A percentile compares a stretch with the other conserved stretches of the same genome.
phyloP scores from a whole-genome alignment of 2,888 invertebrate species.

The Microplitis manilae region DNA sequence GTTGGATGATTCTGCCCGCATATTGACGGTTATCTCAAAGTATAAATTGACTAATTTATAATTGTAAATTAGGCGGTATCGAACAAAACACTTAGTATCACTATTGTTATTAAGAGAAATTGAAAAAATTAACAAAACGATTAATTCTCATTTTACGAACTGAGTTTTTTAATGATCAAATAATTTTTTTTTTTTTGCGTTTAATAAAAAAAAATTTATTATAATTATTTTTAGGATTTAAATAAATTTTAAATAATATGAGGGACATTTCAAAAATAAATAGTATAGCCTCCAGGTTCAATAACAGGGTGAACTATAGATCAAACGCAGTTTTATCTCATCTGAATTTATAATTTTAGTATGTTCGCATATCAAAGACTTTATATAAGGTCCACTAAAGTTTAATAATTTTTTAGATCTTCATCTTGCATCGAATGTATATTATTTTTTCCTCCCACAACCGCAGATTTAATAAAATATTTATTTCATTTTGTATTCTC shows the following conservation, averaged over 20 bases:
- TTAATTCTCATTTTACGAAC: constrained; percentile 60
- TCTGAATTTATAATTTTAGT: constrained; percentile 71
- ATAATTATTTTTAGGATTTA: constrained; percentile 4
- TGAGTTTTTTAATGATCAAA: neutral
- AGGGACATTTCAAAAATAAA: neutral
- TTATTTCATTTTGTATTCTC: neutral
- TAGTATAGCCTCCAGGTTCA: constrained; percentile 14
- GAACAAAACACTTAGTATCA: constrained; percentile 61
- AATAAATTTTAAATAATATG: constrained; percentile 2
- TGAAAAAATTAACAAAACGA: constrained; percentile 64
- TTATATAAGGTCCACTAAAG: constrained; percentile 26
- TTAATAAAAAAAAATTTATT: neutral
- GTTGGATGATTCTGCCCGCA: neutral
- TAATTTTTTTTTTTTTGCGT: neutral
- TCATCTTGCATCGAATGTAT: constrained; percentile 25
- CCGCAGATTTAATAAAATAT: neutral
- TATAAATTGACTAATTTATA: neutral
- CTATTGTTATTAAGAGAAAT: constrained; percentile 50
- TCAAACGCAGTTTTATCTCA: constrained; percentile 70
- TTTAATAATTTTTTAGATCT: constrained; percentile 17
- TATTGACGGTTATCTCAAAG: neutral
- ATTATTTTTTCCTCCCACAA: neutral
- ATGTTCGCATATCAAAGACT: constrained; percentile 71
- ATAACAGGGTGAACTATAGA: constrained; percentile 59
- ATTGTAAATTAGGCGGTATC: constrained; percentile 15